These are phyloP conservation scores for Hyles lineata DNA, from an alignment of 2,888 invertebrate genomes.

Conservation along the genomic window DNA sequence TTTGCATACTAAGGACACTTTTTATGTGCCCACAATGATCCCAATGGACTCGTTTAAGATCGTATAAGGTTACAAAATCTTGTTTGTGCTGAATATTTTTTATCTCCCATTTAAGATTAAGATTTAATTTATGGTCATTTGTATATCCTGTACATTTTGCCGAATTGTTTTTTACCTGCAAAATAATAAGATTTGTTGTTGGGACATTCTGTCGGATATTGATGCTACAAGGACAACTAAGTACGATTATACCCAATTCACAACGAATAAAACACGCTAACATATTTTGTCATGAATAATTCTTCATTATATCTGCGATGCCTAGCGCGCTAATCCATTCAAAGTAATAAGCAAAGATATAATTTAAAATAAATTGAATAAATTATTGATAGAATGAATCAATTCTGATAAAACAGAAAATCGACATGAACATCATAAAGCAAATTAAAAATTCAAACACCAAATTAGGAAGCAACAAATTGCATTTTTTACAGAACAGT, in stretches of 20 bases:
- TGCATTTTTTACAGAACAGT: not conserved
- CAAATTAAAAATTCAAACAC: not conserved
- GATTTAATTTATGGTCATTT: not conserved
- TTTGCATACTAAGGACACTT: conserved; percentile 29
- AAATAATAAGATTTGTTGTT: not conserved
- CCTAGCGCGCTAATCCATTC: not conserved
- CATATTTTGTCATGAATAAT: not conserved
- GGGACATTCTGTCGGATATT: not conserved
- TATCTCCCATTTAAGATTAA: not conserved
- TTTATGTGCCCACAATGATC: conserved; percentile 4
- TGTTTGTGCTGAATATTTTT: not conserved
- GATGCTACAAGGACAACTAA: not conserved
- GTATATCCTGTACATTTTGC: not conserved
- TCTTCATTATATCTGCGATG: not conserved
- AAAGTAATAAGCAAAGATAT: not conserved
- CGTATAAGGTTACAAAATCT: not conserved
- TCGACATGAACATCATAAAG: not conserved
- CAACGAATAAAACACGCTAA: not conserved
- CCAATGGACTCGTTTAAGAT: conserved; percentile 3
- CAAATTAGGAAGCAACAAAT: not conserved
- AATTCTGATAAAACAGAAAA: not conserved
- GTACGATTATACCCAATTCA: not conserved
- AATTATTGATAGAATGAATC: not conserved
- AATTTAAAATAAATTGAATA: not conserved
- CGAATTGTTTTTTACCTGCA: not conserved